Base-by-base conservation (phyloP, 2,888 invertebrate genomes). In the Ennomos quercinarius region DNA sequence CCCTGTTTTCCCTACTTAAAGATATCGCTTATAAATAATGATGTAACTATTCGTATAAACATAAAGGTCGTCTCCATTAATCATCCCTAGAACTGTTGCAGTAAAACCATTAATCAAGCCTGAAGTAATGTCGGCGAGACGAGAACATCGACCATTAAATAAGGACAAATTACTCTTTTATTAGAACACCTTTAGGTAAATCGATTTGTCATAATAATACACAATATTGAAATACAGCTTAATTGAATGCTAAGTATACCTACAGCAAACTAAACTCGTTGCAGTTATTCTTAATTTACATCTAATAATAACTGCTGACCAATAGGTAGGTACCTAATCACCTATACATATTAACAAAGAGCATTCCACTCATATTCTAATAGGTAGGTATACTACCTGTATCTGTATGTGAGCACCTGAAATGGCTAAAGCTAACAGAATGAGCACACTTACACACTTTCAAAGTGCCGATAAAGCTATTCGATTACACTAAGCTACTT, bases 101-200 rank as follows among this genome's bases (percentile, higher is more conserved):
- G 27, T 39, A 38, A 45, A 54, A 52, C 66, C 65, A 80, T 81
- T 67, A 71, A 77, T 77, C 73, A 75, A 11, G 17, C 51, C 46
- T 57, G 49, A 52, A 39, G 40, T 34, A 64, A 64, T 62, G 58
- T 60, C 66, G 67, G 57, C 61, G 61, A 63, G 51, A 60, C 51
- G 53, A 52, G 62, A 66, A 65, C 49, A 55, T 65, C 52, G 45
- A 66, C 10, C 61, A 44, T 40, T 70, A 54, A 70, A 72, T 69
- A 57, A 72, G 68, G 70, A 76, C 68, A 76, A 78, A 76, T 76
- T 62, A 58, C 64, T 62, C 17, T 56, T 61, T 53, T 48, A 47
- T 35, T 39, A 17, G 43, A 27, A 27, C 5, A 27, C 2, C 5
- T 27, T 27, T 27, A 27, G 27, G 27, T 6, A 27, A 27, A 27